Conservation (phyloP, 2,888 invertebrate species). For the Ypsolopha sequella region DNA sequence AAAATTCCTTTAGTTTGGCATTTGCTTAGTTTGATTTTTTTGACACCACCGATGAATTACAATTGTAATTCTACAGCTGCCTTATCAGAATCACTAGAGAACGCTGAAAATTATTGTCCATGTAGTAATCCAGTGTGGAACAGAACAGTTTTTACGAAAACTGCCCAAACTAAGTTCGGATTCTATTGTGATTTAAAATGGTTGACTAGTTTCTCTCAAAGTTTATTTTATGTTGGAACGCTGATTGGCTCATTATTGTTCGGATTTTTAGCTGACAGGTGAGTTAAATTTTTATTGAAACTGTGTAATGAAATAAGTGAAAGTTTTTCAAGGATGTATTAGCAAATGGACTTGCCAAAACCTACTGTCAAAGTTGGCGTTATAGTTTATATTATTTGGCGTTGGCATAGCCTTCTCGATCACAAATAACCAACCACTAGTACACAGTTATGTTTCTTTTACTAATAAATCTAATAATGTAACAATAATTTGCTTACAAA, state of each 20-base stretch:
- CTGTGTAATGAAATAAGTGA: no score
- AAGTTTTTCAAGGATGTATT: no score
- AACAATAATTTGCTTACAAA: no score
- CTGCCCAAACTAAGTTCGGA: constrained; percentile 39
- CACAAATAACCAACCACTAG: no score
- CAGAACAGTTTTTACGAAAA: constrained; percentile 33
- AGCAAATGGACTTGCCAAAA: no score
- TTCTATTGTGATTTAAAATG: constrained; percentile 32
- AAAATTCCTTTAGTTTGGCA: constrained; percentile 46
- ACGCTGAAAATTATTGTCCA: constrained; percentile 25
- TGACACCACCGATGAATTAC: constrained; percentile 41
- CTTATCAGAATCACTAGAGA: neutral
- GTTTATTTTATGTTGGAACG: constrained; percentile 35
- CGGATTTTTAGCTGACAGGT: constrained; percentile 47
- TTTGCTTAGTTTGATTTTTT: constrained; percentile 36
- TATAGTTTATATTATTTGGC: no score
- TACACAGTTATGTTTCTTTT: no score
- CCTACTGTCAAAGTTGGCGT: no score
- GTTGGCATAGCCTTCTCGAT: no score
- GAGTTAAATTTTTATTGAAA: constrained; percentile 6
- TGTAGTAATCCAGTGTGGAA: constrained; percentile 37
- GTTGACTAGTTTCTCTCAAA: constrained; percentile 41
- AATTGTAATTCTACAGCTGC: constrained; percentile 17
- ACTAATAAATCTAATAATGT: no score
- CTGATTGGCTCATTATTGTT: constrained; percentile 37